Evolutionary conservation across 1,140 invertebrate species (phyloP), one percentile per base, ranked within the genome.

Genomic region (Papilio dardanus): DNA sequence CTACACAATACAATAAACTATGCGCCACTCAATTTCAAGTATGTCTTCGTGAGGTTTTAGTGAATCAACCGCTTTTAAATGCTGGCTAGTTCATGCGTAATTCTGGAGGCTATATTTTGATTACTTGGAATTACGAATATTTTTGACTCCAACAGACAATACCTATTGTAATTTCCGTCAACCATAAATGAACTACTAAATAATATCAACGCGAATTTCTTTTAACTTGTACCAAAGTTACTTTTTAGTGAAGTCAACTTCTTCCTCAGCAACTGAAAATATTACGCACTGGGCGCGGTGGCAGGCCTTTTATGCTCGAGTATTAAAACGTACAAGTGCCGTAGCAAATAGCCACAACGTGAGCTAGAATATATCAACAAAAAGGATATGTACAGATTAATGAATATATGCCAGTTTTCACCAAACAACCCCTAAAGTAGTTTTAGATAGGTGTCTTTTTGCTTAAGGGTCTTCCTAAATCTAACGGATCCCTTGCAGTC

Each of bases 181-280:
- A 10, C 8, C 3, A 40, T 40, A 40, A 40, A 35, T 65, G 37
- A 33, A 10, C 30, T 46, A 10, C 6, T n/a, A 50, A 67, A 5
- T 24, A 10, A 65, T 21, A 28, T 46, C 10, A 62, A 69, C 31
- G 35, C 33, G 3, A n/a, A 50, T 71, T 31, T n/a, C 76, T 77
- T 33, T 33, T 84, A 8, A 79, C 74, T 79, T 81, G 24, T 8
- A 80, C 78, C 77, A 75, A 40, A 77, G 58, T 31, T 42, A 79
- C 77, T 79, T 81, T 83, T 87, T 82, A 81, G 83, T 86, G 74
- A 86, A 88, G 86, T 86, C 77, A 83, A 85, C 80, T 80, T 81
- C 81, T 81, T 87, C 81, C 73, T 77, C 46, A 74, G 73, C 73
- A 75, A 77, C 66, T 74, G 68, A 65, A 77, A 77, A 77, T 75